These are phyloP conservation scores for Cettia cetti DNA, from an alignment of 2,113 vertebrate species.

Conservation along the genomic window DNA sequence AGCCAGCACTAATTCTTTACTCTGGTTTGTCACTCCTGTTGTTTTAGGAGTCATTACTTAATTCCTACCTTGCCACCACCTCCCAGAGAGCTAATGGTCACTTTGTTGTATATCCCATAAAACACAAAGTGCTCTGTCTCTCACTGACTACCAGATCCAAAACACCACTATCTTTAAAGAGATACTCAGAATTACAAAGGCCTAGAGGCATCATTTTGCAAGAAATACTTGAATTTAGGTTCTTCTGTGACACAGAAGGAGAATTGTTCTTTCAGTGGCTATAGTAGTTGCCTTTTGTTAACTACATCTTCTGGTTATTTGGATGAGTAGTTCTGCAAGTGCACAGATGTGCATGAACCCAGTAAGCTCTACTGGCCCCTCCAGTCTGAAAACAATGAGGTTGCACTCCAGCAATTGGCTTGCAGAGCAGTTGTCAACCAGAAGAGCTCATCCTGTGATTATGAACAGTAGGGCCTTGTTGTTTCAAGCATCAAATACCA, in stretches of 20 bases:
- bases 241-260: neutral
- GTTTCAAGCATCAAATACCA: neutral
- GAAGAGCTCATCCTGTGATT: neutral
- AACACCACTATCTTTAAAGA: neutral
- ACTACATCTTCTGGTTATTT: neutral
- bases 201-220: neutral
- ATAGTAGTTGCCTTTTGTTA: neutral
- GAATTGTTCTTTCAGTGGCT: neutral
- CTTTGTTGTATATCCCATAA: neutral
- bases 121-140: neutral
- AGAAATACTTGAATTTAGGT: neutral
- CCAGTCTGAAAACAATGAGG: neutral
- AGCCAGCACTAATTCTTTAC: neutral
- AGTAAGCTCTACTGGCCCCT: neutral
- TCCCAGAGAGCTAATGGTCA: neutral
- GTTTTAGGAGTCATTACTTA: neutral
- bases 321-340: neutral
- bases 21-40: neutral
- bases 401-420: neutral
- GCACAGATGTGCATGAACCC: neutral
- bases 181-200: neutral
- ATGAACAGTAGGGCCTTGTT: neutral
- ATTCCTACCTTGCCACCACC: neutral
- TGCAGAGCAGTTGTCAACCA: neutral
- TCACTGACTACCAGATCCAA: neutral